Base-by-base conservation (phyloP, 2,888 invertebrate genomes). In the Drosophila falleni region DNA sequence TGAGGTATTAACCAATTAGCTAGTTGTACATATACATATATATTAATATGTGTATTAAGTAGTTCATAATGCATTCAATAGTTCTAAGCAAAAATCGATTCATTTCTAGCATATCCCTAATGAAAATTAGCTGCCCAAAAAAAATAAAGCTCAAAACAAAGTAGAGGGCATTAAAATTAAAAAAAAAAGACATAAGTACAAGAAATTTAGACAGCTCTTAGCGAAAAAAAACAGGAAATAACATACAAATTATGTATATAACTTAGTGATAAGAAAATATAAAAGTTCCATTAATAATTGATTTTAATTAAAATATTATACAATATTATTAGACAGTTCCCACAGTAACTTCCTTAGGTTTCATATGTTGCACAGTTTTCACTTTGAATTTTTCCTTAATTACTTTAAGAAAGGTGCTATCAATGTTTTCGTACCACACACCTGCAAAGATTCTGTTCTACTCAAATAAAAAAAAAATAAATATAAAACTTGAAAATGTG, bases 401-500 rank as follows among this genome's bases (percentile, higher is more conserved):
- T 58, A 60, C 29, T 51, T 62, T 69, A 65, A 72, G 53, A 76
- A 86, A 81, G 86, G 86, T 86, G 86, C 86, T 86, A 86, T 84
- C 70, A 54, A 89, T 88, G 68, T 77, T 74, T 74, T 74, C 75
- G 68, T 73, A 70, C 78, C 84, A 66, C 71, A 70, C 58, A 64
- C 35, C 29, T 47, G 44, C 50, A 54, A 41, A 64, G n/a, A 67
- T 39, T 72, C 51, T 47, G 37, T 58, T 35, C 37, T 41, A 33
- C 55, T 51, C 5, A 15, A 49, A 73, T 64, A 42, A 62, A 51
- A 73, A 66, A 42, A 62, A 51, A 61, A 50, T 42, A 31, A 42
- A 41, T 26, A 16, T 15, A 35, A 35, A 37, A 29, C 26, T 61
- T 63, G 51, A 51, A 56, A 65, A 74, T 69, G 73, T 66, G 62